Evolutionary conservation across 2,113 vertebrate genomes (phyloP).

Genomic region (Tachuris rubrigastra): DNA sequence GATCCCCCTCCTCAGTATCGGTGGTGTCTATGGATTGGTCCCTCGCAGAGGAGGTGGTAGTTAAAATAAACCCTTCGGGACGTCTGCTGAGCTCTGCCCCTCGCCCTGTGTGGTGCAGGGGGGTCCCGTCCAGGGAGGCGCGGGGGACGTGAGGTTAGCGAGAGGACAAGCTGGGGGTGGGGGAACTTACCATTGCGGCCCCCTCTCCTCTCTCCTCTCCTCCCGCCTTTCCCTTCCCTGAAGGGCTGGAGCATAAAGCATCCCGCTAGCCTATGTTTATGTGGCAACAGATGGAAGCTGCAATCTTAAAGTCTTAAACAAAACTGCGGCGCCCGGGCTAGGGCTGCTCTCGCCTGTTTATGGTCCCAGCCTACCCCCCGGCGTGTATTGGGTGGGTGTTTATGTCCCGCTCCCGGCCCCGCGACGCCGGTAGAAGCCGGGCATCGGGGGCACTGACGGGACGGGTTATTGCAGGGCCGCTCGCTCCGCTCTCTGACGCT

Average conservation of each 20-base stretch:
- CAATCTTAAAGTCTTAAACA: not conserved
- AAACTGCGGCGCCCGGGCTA: not conserved
- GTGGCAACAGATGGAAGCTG: constrained; percentile 31
- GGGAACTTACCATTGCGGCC: not conserved
- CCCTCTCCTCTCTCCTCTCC: not conserved
- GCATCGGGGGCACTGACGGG: not conserved
- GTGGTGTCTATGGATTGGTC: not conserved
- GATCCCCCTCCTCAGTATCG: not conserved
- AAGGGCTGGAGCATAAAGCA: not conserved
- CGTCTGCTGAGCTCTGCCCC: not conserved
- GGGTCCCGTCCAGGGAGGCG: constrained; percentile 3
- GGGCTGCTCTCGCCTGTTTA: not conserved
- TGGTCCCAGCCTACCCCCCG: not conserved
- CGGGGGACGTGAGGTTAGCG: not conserved
- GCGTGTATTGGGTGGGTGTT: not conserved
- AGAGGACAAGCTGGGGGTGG: constrained; percentile 24
- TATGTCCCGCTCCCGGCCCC: not conserved
- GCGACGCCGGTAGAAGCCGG: too few species aligned
- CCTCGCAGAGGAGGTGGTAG: not conserved
- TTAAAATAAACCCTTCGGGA: not conserved
- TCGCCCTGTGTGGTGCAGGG: not conserved
- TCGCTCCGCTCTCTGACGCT: rapidly evolving
- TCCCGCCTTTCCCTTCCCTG: not conserved
- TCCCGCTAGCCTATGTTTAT: constrained; percentile 17
- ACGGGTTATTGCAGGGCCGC: not conserved